Conservation (phyloP, 30 jellyfish, hydroid and myxozoan genomes). For the Cassiopea xamachana region DNA sequence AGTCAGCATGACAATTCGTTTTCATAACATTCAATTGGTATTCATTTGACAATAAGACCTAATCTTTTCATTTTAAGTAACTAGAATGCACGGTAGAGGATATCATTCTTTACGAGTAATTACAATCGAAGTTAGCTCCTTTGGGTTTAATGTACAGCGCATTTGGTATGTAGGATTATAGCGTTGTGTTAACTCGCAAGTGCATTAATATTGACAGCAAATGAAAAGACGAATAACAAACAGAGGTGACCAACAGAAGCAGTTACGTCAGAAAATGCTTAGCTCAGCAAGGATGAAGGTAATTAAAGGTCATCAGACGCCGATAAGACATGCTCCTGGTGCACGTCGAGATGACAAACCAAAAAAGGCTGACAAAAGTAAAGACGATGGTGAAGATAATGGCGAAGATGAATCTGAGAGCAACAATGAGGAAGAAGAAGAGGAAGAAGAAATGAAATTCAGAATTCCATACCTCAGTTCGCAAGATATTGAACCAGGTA, state of each 20-base stretch:
- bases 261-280: neutral
- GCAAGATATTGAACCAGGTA: conserved; percentile 52
- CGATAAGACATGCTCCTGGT: neutral
- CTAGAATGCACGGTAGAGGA: no score
- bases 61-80: no score
- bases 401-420: conserved; percentile 8
- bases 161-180: neutral
- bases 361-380: conserved; percentile 38
- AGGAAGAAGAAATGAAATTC: conserved; percentile 48
- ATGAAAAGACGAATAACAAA: neutral
- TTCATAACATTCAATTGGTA: no score
- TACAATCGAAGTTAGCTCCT: no score
- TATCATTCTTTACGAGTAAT: no score
- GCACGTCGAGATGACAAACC: conserved; percentile 9
- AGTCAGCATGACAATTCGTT: no score
- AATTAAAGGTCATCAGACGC: neutral
- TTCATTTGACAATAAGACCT: no score
- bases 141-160: no score
- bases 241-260: neutral
- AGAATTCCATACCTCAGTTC: conserved; percentile 49
- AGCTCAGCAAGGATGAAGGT: neutral
- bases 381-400: conserved; percentile 12
- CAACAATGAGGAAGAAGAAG: conserved; percentile 50
- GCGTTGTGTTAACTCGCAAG: neutral
- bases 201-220: neutral